Conservation (phyloP, 2,888 invertebrate species). For the Strigamia crassipes region DNA sequence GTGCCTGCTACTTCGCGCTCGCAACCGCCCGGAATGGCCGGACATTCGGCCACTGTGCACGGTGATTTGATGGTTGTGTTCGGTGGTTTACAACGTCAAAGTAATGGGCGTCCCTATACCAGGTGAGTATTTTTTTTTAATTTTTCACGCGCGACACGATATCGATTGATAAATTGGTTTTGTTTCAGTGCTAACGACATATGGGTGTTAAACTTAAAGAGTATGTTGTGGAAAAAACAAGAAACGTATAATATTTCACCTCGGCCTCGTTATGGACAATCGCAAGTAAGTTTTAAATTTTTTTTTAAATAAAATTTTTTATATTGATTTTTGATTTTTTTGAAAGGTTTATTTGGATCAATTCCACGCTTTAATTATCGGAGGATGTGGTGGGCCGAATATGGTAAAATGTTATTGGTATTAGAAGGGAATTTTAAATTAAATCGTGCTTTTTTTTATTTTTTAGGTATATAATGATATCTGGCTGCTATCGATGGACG, state of each 20-base stretch:
- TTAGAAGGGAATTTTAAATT: neutral
- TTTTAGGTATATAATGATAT: conserved; percentile 79
- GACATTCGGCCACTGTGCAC: conserved; percentile 88
- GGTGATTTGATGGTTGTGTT: conserved; percentile 61
- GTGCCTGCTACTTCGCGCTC: conserved; percentile 55
- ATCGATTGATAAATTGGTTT: neutral
- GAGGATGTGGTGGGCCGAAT: conserved; percentile 63
- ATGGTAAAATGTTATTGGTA: conserved; percentile 51
- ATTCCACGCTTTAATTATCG: conserved; percentile 77
- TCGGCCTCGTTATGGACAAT: conserved; percentile 87
- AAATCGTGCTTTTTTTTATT: conserved; percentile 54
- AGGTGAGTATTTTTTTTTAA: neutral
- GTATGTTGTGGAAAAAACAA: conserved; percentile 77
- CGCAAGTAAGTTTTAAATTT: conserved; percentile 68
- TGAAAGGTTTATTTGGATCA: conserved; percentile 77
- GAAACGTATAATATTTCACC: conserved; percentile 72
- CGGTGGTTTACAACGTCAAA: conserved; percentile 60
- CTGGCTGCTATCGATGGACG: conserved; percentile 82
- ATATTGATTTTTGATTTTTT: neutral
- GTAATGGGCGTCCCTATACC: conserved; percentile 43
- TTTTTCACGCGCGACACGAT: neutral
- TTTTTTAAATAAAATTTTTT: neutral
- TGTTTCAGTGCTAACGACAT: conserved; percentile 71
- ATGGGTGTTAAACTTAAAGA: conserved; percentile 82
- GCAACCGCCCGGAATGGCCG: conserved; percentile 81